These are phyloP conservation scores for Sinocyclocheilus rhinocerous DNA, from an alignment of 2,113 vertebrate genomes.

Conservation along the genomic window DNA sequence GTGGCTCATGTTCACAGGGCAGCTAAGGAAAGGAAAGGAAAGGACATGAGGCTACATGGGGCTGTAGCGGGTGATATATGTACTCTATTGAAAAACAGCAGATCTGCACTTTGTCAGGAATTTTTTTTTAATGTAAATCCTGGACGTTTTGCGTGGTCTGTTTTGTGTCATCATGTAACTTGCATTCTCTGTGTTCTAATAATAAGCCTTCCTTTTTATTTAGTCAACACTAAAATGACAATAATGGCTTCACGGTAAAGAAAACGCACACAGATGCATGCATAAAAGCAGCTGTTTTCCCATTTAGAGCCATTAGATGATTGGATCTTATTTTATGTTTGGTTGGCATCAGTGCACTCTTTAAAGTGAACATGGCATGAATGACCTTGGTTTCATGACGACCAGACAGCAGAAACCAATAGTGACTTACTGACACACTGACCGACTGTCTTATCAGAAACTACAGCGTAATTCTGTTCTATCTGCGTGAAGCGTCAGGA, in stretches of 20 bases:
- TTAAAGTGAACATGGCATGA: not conserved
- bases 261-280: not conserved
- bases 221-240: not conserved
- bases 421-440: conserved; percentile 60
- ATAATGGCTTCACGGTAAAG: not conserved
- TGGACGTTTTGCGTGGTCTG: not conserved
- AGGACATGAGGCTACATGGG: too few relatives aligned
- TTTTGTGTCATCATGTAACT: not conserved
- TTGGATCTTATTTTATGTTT: not conserved
- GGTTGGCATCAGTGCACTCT: not conserved
- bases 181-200: not conserved
- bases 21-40: not conserved
- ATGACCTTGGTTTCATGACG: not conserved
- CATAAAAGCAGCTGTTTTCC: not conserved
- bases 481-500: not conserved
- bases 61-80: not conserved
- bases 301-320: not conserved
- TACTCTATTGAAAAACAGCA: not conserved
- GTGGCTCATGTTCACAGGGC: conserved; percentile 1
- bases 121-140: not conserved
- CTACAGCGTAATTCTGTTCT: not conserved
- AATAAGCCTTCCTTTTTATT: not conserved
- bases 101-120: not conserved
- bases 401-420: not conserved
- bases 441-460: conserved; percentile 18